Conservation (phyloP, 2,888 invertebrate genomes). For the Pseudeuparius sepicola region DNA sequence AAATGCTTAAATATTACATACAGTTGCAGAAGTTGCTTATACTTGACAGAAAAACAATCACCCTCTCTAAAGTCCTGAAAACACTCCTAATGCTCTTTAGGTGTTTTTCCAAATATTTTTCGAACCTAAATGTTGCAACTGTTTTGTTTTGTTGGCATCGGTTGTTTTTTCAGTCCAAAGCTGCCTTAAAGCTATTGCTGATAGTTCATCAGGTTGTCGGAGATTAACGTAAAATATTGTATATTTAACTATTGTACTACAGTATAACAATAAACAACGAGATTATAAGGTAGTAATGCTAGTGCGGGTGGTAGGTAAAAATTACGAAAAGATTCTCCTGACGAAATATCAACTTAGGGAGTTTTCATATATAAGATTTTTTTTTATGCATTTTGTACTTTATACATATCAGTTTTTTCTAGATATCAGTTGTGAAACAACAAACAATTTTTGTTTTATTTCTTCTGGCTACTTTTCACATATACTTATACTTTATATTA, state of each 20-base stretch:
- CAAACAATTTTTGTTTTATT: no score
- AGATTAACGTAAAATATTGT: not conserved
- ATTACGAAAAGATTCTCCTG: slow-evolving; percentile 26
- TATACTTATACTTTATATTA: no score
- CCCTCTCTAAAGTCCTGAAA: slow-evolving; percentile 8
- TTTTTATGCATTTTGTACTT: no score
- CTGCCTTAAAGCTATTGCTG: slow-evolving; percentile 18
- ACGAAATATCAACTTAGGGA: slow-evolving; percentile 27
- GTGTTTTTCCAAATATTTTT: no score
- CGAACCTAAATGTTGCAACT: no score
- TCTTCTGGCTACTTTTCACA: no score
- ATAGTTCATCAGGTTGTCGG: slow-evolving; percentile 16
- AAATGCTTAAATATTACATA: slow-evolving; percentile 26
- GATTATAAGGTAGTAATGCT: no score
- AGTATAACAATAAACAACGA: slow-evolving; percentile 31
- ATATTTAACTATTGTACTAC: slow-evolving; percentile 27
- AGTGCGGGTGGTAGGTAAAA: no score
- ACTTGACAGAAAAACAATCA: slow-evolving; percentile 18
- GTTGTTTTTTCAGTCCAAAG: slow-evolving; percentile 14
- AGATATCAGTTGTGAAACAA: no score
- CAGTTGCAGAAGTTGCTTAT: slow-evolving; percentile 23
- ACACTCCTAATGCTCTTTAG: slow-evolving; percentile 1
- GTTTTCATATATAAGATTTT: no score
- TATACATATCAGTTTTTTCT: no score
- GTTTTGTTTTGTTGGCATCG: no score